Conservation (phyloP, 2,797 vertebrate genomes). For the Meriones psammophilus region DNA sequence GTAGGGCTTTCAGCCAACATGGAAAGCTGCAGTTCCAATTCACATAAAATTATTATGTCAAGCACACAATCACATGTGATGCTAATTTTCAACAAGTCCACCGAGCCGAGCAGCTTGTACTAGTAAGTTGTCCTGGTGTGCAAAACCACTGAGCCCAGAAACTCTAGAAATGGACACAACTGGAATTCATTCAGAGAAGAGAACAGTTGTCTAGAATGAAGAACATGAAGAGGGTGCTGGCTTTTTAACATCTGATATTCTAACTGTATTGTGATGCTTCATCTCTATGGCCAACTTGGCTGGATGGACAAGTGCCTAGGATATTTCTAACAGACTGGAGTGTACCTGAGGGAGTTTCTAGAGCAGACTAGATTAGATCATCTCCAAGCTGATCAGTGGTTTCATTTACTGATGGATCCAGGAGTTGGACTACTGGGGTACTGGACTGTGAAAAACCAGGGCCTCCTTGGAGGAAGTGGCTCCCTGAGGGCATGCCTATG, state of each 20-base stretch:
- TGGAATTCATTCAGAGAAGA: not conserved
- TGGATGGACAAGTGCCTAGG: not conserved
- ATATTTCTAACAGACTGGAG: not conserved
- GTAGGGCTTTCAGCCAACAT: too few species aligned
- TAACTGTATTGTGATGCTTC: not conserved
- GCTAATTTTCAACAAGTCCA: not conserved
- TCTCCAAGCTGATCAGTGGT: not conserved
- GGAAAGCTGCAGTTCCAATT: not conserved
- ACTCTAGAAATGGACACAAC: not conserved
- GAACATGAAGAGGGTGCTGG: not conserved
- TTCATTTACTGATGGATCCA: not conserved
- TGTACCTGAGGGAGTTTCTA: not conserved
- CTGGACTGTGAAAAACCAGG: not conserved
- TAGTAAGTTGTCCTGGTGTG: too few species aligned
- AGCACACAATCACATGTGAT: not conserved
- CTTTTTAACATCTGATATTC: not conserved
- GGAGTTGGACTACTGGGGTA: not conserved
- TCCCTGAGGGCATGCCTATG: not conserved
- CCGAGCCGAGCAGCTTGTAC: not conserved
- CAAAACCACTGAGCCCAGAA: not conserved
- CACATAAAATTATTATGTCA: not conserved
- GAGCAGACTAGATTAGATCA: not conserved
- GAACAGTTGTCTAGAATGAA: not conserved
- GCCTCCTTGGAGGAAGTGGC: not conserved
- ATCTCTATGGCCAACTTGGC: not conserved